These are phyloP conservation scores for Poecilus cupreus DNA, from an alignment of 2,888 invertebrate species.

Conservation along the genomic window DNA sequence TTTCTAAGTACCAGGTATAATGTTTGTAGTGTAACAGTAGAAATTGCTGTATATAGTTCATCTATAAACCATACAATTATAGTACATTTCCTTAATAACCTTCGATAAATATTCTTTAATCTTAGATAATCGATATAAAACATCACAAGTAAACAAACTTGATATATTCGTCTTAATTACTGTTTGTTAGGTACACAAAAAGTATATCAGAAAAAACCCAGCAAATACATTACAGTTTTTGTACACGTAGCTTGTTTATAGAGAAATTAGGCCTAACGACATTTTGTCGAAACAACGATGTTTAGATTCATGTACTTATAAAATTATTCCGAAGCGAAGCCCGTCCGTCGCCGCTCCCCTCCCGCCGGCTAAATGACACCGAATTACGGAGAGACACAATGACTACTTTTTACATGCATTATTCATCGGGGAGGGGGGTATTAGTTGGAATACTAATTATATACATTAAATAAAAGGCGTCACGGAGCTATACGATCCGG, in stretches of 20 bases:
- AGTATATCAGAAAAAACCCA: not conserved
- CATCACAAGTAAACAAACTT: not conserved
- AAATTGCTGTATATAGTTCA: not conserved
- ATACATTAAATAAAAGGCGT: not conserved
- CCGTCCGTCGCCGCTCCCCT: not conserved
- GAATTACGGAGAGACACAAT: constrained; percentile 1
- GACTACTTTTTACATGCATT: constrained; percentile 21
- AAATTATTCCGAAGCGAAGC: constrained; percentile 16
- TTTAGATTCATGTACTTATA: constrained; percentile 37
- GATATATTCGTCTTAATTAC: constrained; percentile 3
- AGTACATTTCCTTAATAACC: not conserved
- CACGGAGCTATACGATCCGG: not conserved
- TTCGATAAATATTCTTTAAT: not conserved
- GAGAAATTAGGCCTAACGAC: constrained; percentile 46
- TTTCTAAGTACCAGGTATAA: too few relatives aligned
- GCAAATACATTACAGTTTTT: constrained; percentile 15
- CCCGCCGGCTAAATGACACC: constrained; percentile 16
- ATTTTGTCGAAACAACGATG: constrained; percentile 18
- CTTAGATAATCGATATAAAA: constrained; percentile 24
- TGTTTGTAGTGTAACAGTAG: not conserved
- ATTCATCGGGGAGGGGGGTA: constrained; percentile 16
- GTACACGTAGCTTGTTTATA: constrained; percentile 17
- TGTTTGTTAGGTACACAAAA: not conserved
- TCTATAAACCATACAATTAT: constrained; percentile 5
- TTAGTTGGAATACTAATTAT: constrained; percentile 31